Percentiles rank a stretch among this genome's conserved stretches.
Conservation (phyloP, 2,797 vertebrate genomes). For the Acanthornis magna region DNA sequence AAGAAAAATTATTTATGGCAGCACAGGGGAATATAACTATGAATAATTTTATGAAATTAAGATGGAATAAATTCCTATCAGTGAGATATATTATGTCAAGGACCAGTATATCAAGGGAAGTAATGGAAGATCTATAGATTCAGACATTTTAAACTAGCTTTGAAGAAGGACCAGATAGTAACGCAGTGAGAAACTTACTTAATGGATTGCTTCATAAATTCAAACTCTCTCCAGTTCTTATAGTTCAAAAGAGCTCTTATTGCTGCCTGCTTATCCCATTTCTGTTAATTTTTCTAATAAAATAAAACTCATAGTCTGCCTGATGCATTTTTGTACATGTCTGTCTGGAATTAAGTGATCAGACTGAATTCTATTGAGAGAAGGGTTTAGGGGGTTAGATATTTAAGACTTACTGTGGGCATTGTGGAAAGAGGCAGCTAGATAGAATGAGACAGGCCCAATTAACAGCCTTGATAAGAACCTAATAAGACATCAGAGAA, state of each 20-base stretch:
- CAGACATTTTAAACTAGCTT: slow-evolving; percentile 14
- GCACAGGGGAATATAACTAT: neutral
- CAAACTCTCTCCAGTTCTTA: neutral
- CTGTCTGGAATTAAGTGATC: neutral
- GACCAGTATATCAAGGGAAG: slow-evolving; percentile 33
- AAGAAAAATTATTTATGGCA: slow-evolving; percentile 42
- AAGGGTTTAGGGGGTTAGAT: neutral
- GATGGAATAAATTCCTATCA: slow-evolving; percentile 25
- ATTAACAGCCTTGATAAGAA: neutral
- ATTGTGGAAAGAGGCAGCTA: neutral
- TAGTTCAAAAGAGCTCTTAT: neutral
- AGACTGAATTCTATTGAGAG: neutral
- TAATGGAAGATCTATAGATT: slow-evolving; percentile 11
- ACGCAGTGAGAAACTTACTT: neutral
- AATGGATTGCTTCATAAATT: neutral
- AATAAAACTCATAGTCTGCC: neutral
- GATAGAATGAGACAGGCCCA: neutral
- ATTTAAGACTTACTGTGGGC: neutral
- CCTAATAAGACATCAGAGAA: neutral
- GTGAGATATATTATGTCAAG: slow-evolving; percentile 3
- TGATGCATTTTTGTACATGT: neutral
- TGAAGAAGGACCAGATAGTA: neutral
- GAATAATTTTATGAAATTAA: slow-evolving; percentile 54
- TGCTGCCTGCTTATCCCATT: neutral
- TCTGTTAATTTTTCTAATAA: neutral